phyloP scores from a whole-genome alignment of 2,888 invertebrate genomes.

The Piscicola geometra region DNA sequence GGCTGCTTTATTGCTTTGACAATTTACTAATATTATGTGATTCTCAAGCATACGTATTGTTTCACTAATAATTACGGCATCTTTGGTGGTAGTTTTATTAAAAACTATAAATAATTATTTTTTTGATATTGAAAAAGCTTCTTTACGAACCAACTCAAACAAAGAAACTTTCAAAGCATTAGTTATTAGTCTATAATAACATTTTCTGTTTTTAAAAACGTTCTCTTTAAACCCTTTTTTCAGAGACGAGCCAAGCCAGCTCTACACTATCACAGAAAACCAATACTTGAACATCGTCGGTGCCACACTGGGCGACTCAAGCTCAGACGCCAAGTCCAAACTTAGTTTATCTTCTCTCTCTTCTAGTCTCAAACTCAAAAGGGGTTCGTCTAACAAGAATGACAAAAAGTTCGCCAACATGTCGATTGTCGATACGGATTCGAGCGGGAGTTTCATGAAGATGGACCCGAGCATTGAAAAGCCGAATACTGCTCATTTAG shows the following conservation, averaged over 20 bases:
- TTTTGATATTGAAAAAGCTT: no score
- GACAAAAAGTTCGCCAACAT: not conserved
- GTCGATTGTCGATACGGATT: not conserved
- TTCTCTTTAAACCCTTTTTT: not conserved
- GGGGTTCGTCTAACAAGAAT: not conserved
- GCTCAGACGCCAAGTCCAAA: constrained; percentile 40
- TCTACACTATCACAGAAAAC: constrained; percentile 26
- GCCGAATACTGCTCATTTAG: not conserved
- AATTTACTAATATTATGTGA: no score
- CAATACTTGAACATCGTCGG: constrained; percentile 42
- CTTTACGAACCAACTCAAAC: no score
- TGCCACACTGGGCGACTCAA: constrained; percentile 41
- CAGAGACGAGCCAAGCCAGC: constrained; percentile 25
- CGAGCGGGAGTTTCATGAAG: not conserved
- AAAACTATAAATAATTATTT: no score
- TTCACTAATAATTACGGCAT: no score
- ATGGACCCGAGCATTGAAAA: not conserved
- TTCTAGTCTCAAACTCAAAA: constrained; percentile 23
- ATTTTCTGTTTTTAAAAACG: not conserved
- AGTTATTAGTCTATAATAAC: not conserved
- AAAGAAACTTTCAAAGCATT: no score
- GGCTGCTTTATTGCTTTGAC: no score
- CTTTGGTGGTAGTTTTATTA: no score
- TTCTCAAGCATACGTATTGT: no score
- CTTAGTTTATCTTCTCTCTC: constrained; percentile 6